Conservation (phyloP, 2,888 invertebrate genomes). For the Drosophila neotestacea region DNA sequence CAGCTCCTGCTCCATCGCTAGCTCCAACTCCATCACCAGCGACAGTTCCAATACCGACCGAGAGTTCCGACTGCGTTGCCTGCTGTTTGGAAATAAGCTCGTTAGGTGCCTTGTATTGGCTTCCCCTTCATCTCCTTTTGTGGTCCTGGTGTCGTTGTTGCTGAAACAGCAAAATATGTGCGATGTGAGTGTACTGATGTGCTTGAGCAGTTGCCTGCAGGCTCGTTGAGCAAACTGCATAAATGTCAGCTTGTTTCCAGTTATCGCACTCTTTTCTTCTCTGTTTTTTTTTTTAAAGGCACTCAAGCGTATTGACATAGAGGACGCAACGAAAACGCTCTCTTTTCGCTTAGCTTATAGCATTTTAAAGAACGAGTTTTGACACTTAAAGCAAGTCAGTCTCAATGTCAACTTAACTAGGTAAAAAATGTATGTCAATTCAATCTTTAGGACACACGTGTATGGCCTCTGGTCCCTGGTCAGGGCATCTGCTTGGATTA, state of each 20-base stretch:
- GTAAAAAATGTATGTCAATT: constrained; percentile 27
- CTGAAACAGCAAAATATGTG: constrained; percentile 78
- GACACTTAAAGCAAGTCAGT: constrained; percentile 33
- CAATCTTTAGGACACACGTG: constrained; percentile 9
- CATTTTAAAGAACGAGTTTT: constrained; percentile 37
- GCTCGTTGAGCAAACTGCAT: constrained; percentile 79
- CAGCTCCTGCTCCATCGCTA: constrained; percentile 10
- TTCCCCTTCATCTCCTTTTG: constrained; percentile 34
- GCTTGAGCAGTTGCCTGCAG: constrained; percentile 75
- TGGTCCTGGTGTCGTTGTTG: constrained; percentile 36
- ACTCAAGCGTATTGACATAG: constrained; percentile 69
- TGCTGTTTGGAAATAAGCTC: constrained; percentile 79
- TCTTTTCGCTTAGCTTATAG: not conserved
- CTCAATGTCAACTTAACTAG: constrained; percentile 65
- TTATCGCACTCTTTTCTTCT: constrained; percentile 67
- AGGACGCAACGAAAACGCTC: constrained; percentile 41
- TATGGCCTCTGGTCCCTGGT: not conserved
- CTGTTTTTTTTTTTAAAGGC: constrained; percentile 38
- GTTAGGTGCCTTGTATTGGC: constrained; percentile 79
- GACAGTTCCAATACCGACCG: constrained; percentile 13
- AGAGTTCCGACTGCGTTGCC: constrained; percentile 49
- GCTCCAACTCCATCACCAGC: not conserved
- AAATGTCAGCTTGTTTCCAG: constrained; percentile 82
- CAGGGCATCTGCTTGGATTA: constrained; percentile 39
- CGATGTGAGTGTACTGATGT: constrained; percentile 66